Evolutionary conservation across 2,113 vertebrate genomes (phyloP).

Genomic region (Sclerurus mexicanus): DNA sequence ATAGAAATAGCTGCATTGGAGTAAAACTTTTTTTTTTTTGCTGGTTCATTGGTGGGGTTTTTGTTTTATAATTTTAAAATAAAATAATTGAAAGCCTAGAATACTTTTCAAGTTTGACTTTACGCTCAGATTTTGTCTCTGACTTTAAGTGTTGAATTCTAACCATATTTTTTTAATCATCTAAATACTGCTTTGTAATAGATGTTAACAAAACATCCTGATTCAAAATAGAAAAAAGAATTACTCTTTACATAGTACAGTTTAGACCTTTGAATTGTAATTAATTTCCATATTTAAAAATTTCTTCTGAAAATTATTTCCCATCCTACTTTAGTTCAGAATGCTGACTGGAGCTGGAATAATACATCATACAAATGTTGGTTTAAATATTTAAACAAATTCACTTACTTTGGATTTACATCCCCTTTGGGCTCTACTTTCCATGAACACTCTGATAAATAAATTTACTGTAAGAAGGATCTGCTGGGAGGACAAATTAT

Average conservation of each 20-base stretch:
- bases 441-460: slow-evolving; percentile 40
- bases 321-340: not conserved
- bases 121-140: not conserved
- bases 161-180: not conserved
- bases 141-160: not conserved
- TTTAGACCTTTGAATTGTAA: slow-evolving; percentile 4
- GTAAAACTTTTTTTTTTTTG: not conserved
- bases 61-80: not conserved
- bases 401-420: slow-evolving; percentile 54
- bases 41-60: not conserved
- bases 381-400: slow-evolving; percentile 61
- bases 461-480: slow-evolving; percentile 18
- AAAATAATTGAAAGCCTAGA: not conserved
- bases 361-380: slow-evolving; percentile 41
- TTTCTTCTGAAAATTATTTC: slow-evolving; percentile 16
- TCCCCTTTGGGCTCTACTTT: slow-evolving; percentile 50
- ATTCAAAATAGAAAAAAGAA: not conserved
- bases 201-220: not conserved
- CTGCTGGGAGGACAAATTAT: slow-evolving; percentile 56
- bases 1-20: not conserved
- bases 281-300: not conserved
- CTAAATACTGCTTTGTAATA: not conserved
- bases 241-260: not conserved
- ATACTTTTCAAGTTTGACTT: not conserved
- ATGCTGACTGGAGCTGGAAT: not conserved